Evolutionary conservation across 1,140 invertebrate genomes (phyloP).

Genomic region (Conus ventricosus): DNA sequence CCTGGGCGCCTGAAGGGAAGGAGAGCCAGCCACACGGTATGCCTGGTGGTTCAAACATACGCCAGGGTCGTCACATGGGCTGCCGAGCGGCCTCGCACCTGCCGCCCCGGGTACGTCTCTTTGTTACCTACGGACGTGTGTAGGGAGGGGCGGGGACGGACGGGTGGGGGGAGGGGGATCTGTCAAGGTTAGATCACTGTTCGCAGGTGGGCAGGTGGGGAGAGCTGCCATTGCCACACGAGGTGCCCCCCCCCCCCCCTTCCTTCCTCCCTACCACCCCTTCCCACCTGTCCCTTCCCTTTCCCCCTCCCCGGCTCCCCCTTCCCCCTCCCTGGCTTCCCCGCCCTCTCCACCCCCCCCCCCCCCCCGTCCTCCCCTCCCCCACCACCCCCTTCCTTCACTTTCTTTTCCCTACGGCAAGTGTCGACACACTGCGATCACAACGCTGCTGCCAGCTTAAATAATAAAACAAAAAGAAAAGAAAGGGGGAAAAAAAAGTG

Average conservation of each 20-base stretch:
- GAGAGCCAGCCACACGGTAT: too few relatives aligned
- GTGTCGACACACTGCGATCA: too few relatives aligned
- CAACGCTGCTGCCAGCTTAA: neutral
- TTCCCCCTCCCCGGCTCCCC: too few relatives aligned
- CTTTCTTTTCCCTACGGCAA: too few relatives aligned
- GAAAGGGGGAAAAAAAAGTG: neutral
- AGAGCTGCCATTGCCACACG: neutral
- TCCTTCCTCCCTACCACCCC: neutral
- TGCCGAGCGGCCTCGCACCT: neutral
- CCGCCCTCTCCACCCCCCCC: too few relatives aligned
- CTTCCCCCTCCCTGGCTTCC: too few relatives aligned
- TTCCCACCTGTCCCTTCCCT: neutral
- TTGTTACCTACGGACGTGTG: constrained; percentile 14
- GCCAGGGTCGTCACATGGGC: neutral
- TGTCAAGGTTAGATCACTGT: constrained; percentile 7
- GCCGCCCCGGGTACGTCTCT: constrained; percentile 2
- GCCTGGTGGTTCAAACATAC: neutral
- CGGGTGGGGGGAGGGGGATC: neutral
- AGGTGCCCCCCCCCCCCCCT: too few relatives aligned
- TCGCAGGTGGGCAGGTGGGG: neutral
- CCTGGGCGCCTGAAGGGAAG: too few relatives aligned
- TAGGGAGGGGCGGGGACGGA: neutral
- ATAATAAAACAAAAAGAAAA: neutral
- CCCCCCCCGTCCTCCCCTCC: too few relatives aligned
- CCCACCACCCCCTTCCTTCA: too few relatives aligned